Evolutionary conservation across 2,888 invertebrate genomes (phyloP).

Genomic region (Drosophila paracracens): DNA sequence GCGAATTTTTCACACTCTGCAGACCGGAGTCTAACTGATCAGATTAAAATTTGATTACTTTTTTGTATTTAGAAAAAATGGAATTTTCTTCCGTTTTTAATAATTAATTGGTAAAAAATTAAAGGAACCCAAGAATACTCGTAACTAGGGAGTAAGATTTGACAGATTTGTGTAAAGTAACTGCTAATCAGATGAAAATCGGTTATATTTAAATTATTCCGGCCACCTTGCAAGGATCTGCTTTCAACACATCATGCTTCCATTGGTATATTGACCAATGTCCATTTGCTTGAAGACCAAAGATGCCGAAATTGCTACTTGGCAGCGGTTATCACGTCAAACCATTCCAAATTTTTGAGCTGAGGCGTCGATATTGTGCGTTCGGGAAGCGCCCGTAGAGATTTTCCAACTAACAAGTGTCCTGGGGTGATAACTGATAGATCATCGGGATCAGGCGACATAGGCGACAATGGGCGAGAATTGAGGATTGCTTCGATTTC

Average conservation of each 20-base stretch:
- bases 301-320: background rate
- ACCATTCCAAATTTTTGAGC: background rate
- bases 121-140: background rate
- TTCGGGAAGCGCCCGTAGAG: too few species aligned
- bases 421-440: too few species aligned
- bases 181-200: background rate
- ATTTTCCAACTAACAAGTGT: too few species aligned
- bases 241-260: background rate
- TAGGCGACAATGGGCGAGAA: too few species aligned
- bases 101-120: too few species aligned
- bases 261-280: background rate
- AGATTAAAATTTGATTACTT: background rate
- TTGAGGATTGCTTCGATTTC: too few species aligned
- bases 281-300: too few species aligned
- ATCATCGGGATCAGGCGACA: background rate
- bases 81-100: too few species aligned
- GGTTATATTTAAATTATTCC: background rate
- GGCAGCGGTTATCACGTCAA: background rate
- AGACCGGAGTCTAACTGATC: background rate
- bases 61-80: too few species aligned
- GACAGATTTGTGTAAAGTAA: background rate
- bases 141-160: background rate
- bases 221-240: background rate
- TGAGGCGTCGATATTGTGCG: background rate
- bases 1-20: background rate